Evolutionary conservation across 2,888 invertebrate species (phyloP).

Genomic region (Gasteruption jaculator): DNA sequence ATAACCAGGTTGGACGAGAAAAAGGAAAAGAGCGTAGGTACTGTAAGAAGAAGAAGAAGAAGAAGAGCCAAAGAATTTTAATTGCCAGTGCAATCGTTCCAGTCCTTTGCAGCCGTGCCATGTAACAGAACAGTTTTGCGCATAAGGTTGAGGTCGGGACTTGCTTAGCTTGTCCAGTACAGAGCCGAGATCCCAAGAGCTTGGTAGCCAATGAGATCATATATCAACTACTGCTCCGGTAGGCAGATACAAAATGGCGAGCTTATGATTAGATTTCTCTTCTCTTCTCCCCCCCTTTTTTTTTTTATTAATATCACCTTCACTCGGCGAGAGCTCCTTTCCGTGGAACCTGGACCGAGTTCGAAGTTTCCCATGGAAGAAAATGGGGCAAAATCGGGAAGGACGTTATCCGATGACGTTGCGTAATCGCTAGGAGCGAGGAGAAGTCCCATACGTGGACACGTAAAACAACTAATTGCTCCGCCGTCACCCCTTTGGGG

Average conservation of each 20-base stretch:
- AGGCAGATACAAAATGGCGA: constrained; percentile 42
- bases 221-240: constrained; percentile 47
- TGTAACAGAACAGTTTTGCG: constrained; percentile 35
- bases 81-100: constrained; percentile 33
- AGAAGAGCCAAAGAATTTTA: constrained; percentile 42
- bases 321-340: no score
- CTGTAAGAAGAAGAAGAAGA: constrained; percentile 14
- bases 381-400: no score
- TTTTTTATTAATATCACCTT: no score
- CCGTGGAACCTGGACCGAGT: no score
- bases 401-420: no score
- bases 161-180: constrained; percentile 34
- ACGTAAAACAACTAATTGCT: constrained; percentile 30
- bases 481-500: constrained; percentile 22
- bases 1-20: neutral
- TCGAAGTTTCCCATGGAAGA: no score
- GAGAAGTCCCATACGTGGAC: no score
- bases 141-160: constrained; percentile 40
- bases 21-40: constrained; percentile 2
- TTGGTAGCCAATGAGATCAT: constrained; percentile 50
- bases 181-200: constrained; percentile 41
- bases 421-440: no score
- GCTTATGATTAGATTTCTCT: constrained; percentile 30
- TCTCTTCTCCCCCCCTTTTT: constrained; percentile 18
- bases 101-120: constrained; percentile 5